Conservation (phyloP, 2,888 invertebrate species). For the Vesta saturnalis region DNA sequence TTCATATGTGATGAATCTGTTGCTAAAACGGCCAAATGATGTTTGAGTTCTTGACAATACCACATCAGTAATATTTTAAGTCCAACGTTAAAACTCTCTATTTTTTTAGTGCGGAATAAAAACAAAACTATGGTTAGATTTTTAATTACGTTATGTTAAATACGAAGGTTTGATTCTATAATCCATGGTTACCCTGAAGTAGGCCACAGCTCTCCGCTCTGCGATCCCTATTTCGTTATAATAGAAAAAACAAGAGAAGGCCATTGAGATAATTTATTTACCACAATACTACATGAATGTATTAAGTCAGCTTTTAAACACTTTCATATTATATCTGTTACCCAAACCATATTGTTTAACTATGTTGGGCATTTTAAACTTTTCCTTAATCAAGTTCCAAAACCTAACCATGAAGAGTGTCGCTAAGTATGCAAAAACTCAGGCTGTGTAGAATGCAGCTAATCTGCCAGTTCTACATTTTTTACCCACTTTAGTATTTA, state of each 20-base stretch:
- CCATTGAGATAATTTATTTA: background rate
- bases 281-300: slow-evolving; percentile 11
- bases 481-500: slow-evolving; percentile 12
- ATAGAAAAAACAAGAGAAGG: background rate
- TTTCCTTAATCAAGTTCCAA: background rate
- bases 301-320: slow-evolving; percentile 18
- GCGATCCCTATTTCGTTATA: background rate
- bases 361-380: slow-evolving; percentile 3
- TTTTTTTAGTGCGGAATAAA: background rate
- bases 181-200: background rate
- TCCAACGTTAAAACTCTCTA: too few relatives aligned
- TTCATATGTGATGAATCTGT: too few relatives aligned
- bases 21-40: too few relatives aligned
- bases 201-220: background rate
- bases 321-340: slow-evolving; percentile 19
- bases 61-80: too few relatives aligned
- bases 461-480: background rate
- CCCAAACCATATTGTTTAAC: slow-evolving; percentile 12
- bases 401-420: slow-evolving; percentile 2
- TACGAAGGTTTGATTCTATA: background rate
- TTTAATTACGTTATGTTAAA: background rate
- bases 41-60: too few relatives aligned
- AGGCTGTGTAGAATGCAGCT: slow-evolving; percentile 14
- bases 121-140: background rate
- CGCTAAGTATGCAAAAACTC: slow-evolving; percentile 17